A percentile compares a stretch with the other conserved stretches of the same genome.
Evolutionary conservation across 2,888 invertebrate species (phyloP).

Genomic region (Dolichomitus sp.): DNA sequence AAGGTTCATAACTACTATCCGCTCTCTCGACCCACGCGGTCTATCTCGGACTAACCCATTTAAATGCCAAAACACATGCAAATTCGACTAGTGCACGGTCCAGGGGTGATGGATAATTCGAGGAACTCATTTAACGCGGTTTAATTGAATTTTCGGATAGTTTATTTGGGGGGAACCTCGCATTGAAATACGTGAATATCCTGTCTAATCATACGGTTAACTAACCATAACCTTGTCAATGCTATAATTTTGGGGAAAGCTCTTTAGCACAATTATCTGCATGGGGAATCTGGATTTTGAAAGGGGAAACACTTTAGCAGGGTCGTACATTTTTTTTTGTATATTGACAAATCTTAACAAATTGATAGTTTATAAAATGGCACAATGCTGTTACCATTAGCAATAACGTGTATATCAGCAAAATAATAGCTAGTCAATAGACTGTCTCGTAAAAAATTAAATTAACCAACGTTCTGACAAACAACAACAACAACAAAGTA

Average conservation of each 20-base stretch:
- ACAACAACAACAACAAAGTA: too few species aligned
- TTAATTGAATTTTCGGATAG: constrained; percentile 68
- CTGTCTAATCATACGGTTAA: background rate
- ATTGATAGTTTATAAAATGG: too few species aligned
- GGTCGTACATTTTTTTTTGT: too few species aligned
- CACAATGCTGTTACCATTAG: too few species aligned
- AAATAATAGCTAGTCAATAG: too few species aligned
- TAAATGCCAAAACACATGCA: constrained; percentile 71
- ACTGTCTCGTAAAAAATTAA: too few species aligned
- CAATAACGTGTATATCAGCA: too few species aligned
- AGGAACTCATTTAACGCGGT: constrained; percentile 64
- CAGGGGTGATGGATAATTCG: constrained; percentile 61
- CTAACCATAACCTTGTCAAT: background rate
- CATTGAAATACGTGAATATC: background rate
- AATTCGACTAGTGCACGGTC: constrained; percentile 50
- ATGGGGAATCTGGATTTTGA: too few species aligned
- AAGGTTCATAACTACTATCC: background rate
- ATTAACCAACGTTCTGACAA: too few species aligned
- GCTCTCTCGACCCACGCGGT: background rate
- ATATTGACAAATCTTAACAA: too few species aligned
- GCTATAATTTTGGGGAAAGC: background rate
- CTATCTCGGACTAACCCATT: constrained; percentile 47
- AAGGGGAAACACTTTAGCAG: too few species aligned
- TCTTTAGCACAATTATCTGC: background rate
- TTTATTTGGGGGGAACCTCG: background rate